Evolutionary conservation across 2,888 invertebrate species (phyloP).

Genomic region (Drosophila villosipedis): DNA sequence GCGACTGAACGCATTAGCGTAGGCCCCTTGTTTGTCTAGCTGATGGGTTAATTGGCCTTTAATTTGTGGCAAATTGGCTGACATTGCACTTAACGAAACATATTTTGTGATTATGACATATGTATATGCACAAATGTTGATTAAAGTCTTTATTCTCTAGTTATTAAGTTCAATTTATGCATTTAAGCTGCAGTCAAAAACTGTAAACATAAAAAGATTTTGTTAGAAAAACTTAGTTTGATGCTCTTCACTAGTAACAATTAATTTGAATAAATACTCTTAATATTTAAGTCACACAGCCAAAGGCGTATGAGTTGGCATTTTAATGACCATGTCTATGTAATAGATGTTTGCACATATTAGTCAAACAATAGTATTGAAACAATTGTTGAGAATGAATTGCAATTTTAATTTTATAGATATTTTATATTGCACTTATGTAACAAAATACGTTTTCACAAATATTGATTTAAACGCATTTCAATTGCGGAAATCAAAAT

Average conservation of each 20-base stretch:
- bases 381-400: neutral
- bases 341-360: neutral
- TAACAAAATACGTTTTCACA: neutral
- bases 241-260: neutral
- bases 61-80: slow-evolving; percentile 72
- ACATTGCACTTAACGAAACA: slow-evolving; percentile 24
- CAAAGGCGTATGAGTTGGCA: neutral
- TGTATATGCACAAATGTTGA: neutral
- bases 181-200: neutral
- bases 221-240: neutral
- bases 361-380: neutral
- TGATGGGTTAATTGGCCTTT: slow-evolving; percentile 75
- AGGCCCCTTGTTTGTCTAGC: slow-evolving; percentile 41
- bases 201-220: neutral
- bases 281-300: neutral
- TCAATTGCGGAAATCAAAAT: slow-evolving; percentile 34
- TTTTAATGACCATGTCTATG: neutral
- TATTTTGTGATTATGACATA: slow-evolving; percentile 14
- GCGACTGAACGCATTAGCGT: slow-evolving; percentile 10
- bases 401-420: neutral
- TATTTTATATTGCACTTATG: neutral
- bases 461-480: slow-evolving; percentile 15
- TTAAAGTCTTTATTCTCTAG: neutral
- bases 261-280: neutral
- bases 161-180: neutral